Percentiles rank a stretch among this genome's conserved stretches.
These are phyloP conservation scores for Ormyrus labotus DNA, from an alignment of 2,888 invertebrate species.

Conservation along the genomic window DNA sequence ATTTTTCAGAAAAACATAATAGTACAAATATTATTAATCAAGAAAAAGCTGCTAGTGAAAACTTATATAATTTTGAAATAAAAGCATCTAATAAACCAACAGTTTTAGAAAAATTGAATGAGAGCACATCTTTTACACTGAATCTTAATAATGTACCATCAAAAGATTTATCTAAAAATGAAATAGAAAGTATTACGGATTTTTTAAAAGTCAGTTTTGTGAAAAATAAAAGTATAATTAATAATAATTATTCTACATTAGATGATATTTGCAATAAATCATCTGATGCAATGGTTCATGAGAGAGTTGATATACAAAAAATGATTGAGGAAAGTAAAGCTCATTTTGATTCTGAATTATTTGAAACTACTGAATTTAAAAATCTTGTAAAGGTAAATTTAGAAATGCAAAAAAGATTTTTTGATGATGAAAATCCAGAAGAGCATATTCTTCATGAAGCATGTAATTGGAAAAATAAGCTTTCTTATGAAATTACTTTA, in stretches of 20 bases:
- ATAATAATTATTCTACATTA: background rate
- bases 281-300: background rate
- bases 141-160: conserved; percentile 60
- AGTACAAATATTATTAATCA: background rate
- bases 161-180: conserved; percentile 48
- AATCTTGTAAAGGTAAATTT: conserved; percentile 23
- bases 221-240: background rate
- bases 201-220: conserved; percentile 57
- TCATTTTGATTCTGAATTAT: conserved; percentile 25
- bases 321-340: conserved; percentile 42
- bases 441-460: conserved; percentile 58
- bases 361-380: conserved; percentile 48
- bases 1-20: conserved; percentile 5
- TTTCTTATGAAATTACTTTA: conserved; percentile 65
- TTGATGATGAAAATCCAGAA: conserved; percentile 49
- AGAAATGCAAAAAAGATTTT: conserved; percentile 5
- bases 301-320: conserved; percentile 30
- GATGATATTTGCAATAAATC: conserved; percentile 4
- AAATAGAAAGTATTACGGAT: conserved; percentile 57
- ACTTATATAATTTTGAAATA: conserved; percentile 56
- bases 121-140: conserved; percentile 59
- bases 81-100: conserved; percentile 58
- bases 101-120: conserved; percentile 63
- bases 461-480: conserved; percentile 65
- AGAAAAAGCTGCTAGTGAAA: conserved; percentile 18